Evolutionary conservation across 2,797 vertebrate species (phyloP).

Genomic region (Chelidonichthys spinosus): DNA sequence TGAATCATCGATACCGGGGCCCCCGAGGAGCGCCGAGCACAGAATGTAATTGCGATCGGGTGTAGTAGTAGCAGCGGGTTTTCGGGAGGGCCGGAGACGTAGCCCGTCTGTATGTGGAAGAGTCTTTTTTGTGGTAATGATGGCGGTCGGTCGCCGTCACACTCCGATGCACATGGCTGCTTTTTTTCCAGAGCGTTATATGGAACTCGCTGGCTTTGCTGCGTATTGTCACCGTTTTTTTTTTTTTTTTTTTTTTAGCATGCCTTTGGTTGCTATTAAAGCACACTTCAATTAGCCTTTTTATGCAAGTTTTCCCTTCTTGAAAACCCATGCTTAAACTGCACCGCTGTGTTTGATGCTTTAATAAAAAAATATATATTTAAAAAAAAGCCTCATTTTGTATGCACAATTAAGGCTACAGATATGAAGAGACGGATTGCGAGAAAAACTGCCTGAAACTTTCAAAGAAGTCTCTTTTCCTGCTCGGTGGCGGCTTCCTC

Average conservation of each 20-base stretch:
- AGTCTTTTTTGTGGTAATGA: constrained; percentile 30
- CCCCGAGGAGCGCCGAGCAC: constrained; percentile 63
- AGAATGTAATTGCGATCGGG: constrained; percentile 77
- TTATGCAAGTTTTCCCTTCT: constrained; percentile 37
- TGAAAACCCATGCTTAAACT: constrained; percentile 52
- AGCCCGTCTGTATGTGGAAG: constrained; percentile 18
- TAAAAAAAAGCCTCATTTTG: constrained; percentile 55
- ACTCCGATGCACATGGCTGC: constrained; percentile 57
- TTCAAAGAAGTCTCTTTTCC: constrained; percentile 59
- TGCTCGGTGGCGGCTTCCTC: constrained; percentile 35
- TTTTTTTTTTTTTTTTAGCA: constrained; percentile 2
- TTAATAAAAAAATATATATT: constrained; percentile 58
- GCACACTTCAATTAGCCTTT: constrained; percentile 56
- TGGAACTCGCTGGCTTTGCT: constrained; percentile 48
- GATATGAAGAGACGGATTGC: constrained; percentile 35
- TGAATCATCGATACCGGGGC: constrained; percentile 84
- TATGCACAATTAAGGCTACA: constrained; percentile 74
- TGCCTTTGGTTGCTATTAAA: constrained; percentile 72
- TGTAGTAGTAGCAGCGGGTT: constrained; percentile 47
- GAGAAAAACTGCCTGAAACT: constrained; percentile 38
- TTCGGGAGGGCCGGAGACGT: constrained; percentile 31
- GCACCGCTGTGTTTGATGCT: constrained; percentile 55
- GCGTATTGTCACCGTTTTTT: constrained; percentile 50
- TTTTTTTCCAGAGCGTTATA: constrained; percentile 35
- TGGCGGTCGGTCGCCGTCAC: constrained; percentile 49